Conservation (phyloP, 1,140 invertebrate genomes). For the Drosophila bocqueti region DNA sequence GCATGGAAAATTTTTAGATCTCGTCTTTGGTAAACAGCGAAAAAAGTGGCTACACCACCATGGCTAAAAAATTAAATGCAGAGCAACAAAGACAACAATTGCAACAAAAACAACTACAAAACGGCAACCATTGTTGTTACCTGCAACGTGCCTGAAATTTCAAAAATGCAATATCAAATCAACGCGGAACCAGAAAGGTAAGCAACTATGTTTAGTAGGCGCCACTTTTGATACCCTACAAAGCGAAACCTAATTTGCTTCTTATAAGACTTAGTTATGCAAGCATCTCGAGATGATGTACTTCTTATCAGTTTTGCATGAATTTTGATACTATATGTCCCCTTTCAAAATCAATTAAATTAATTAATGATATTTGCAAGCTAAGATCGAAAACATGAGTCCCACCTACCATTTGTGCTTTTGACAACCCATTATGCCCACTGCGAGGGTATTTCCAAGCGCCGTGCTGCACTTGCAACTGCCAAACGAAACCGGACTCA, state of each 20-base stretch:
- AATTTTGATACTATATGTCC: too few species aligned
- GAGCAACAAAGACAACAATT: slow-evolving; percentile 26
- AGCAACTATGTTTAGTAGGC: too few species aligned
- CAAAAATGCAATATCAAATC: slow-evolving; percentile 77
- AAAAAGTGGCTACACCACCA: slow-evolving; percentile 9
- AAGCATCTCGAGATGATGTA: not conserved
- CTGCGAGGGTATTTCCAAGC: slow-evolving; percentile 14
- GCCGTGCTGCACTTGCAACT: slow-evolving; percentile 70
- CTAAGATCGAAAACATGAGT: not conserved
- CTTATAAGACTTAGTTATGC: not conserved
- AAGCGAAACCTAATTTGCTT: not conserved
- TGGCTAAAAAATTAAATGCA: slow-evolving; percentile 31
- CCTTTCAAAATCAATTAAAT: not conserved
- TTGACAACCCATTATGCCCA: not conserved
- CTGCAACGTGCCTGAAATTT: slow-evolving; percentile 78
- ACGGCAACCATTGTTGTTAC: slow-evolving; percentile 52
- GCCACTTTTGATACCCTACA: not conserved
- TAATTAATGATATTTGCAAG: not conserved
- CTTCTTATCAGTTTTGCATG: not conserved
- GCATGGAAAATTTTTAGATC: slow-evolving; percentile 64
- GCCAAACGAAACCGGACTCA: slow-evolving; percentile 55
- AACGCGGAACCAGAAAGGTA: slow-evolving; percentile 65
- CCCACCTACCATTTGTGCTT: not conserved
- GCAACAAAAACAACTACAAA: slow-evolving; percentile 13
- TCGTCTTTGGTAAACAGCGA: slow-evolving; percentile 26